A percentile compares a stretch with the other conserved stretches of the same genome.
Conservation (phyloP, 2,888 invertebrate genomes). For the Odontothrips loti region DNA sequence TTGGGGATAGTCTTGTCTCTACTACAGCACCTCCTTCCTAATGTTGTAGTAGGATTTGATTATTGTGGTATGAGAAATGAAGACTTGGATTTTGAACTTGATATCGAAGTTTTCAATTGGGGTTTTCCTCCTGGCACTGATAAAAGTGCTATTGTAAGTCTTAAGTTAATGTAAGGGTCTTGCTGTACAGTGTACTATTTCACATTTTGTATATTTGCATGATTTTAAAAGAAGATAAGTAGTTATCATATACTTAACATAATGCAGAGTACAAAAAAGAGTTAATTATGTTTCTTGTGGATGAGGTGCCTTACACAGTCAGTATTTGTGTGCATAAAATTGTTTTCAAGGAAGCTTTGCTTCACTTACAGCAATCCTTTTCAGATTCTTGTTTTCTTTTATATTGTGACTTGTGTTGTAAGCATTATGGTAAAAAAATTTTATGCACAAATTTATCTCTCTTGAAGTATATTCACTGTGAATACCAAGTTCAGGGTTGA, state of each 20-base stretch:
- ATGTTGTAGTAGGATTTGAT: not conserved
- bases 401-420: not conserved
- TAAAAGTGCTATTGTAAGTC: not conserved
- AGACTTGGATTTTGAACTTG: conserved; percentile 11
- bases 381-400: not conserved
- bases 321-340: conserved; percentile 18
- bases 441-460: not conserved
- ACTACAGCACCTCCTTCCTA: not conserved
- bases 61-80: conserved; percentile 21
- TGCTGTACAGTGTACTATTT: conserved; percentile 20
- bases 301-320: conserved; percentile 18
- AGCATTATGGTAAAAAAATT: not conserved
- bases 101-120: not conserved
- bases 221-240: conserved; percentile 3
- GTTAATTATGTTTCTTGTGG: not conserved
- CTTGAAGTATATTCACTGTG: not conserved
- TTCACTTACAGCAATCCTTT: not conserved
- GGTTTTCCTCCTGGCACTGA: not conserved
- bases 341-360: not conserved
- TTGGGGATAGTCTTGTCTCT: not conserved
- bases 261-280: conserved; percentile 16
- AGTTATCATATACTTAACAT: conserved; percentile 11
- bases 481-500: conserved; percentile 20
- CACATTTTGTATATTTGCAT: conserved; percentile 20
- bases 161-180: not conserved